Conservation (phyloP, 1,140 invertebrate species). For the Cheumatopsyche charites region DNA sequence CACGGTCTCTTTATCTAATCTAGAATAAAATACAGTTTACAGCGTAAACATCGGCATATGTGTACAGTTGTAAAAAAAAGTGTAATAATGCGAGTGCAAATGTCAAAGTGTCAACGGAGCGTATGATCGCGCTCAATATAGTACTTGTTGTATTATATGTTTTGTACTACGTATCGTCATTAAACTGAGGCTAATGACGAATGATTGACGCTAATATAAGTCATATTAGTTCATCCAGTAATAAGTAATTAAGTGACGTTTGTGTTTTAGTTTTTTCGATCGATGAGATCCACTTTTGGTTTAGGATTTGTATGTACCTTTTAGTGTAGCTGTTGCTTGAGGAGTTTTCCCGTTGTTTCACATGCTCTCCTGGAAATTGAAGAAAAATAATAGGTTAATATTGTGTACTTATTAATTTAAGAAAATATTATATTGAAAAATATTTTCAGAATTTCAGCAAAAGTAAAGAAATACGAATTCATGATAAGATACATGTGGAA, state of each 20-base stretch:
- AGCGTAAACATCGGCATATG: too few relatives aligned
- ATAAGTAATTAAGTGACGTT: too few relatives aligned
- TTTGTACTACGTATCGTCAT: too few relatives aligned
- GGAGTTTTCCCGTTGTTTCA: constrained; percentile 28
- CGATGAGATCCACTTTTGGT: too few relatives aligned
- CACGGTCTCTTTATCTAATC: constrained; percentile 8
- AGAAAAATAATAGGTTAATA: constrained; percentile 32
- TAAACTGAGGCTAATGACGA: too few relatives aligned
- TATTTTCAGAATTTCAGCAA: too few relatives aligned
- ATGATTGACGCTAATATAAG: too few relatives aligned
- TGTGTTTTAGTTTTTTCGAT: too few relatives aligned
- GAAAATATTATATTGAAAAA: not conserved
- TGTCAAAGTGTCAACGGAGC: constrained; percentile 17
- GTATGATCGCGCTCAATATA: constrained; percentile 17
- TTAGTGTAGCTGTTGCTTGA: constrained; percentile 20
- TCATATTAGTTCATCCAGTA: too few relatives aligned
- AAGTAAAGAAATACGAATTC: too few relatives aligned
- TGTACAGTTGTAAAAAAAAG: not conserved
- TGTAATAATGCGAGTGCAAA: not conserved
- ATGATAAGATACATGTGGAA: too few relatives aligned
- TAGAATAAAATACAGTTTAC: not conserved
- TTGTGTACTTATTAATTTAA: not conserved
- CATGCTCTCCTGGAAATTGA: constrained; percentile 30
- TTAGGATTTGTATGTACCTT: constrained; percentile 27
- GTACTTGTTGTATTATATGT: too few relatives aligned